Evolutionary conservation across 2,113 vertebrate species (phyloP).

Genomic region (Rhinichthys klamathensis): DNA sequence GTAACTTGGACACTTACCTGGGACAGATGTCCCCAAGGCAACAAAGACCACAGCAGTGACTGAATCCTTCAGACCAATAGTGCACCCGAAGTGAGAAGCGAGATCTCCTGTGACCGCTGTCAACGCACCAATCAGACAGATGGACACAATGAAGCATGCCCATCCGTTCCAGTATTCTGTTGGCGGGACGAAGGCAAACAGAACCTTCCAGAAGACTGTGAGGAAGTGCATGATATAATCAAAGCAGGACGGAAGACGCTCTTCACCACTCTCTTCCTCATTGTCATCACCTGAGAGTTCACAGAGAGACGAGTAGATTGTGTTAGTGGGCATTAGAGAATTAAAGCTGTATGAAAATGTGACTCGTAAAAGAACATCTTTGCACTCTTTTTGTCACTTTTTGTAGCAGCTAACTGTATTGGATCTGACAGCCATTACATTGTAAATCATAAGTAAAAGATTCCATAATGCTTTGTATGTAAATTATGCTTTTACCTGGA

Average conservation of each 20-base stretch:
- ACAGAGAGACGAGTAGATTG: not conserved
- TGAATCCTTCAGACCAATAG: conserved; percentile 81
- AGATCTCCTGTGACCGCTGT: conserved; percentile 82
- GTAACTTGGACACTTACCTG: conserved; percentile 67
- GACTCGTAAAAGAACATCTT: not conserved
- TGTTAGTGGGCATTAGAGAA: not conserved
- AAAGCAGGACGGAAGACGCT: conserved; percentile 83
- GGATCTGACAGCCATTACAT: no score
- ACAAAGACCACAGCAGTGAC: conserved; percentile 86
- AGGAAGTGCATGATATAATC: conserved; percentile 90
- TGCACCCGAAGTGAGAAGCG: conserved; percentile 84
- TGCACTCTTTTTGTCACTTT: not conserved
- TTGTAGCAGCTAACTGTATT: no score
- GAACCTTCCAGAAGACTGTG: conserved; percentile 87
- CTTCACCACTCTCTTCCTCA: conserved; percentile 83
- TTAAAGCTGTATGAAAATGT: not conserved
- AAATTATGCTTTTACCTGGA: no score
- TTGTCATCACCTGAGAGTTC: conserved; percentile 77
- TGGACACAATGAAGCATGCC: conserved; percentile 85
- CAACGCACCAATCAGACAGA: conserved; percentile 79
- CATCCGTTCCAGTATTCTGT: conserved; percentile 87
- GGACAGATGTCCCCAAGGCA: conserved; percentile 82
- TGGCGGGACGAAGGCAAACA: conserved; percentile 83
- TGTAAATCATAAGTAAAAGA: no score
- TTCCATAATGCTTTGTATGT: no score